Percentiles rank a stretch among this genome's conserved stretches.
phyloP scores from a whole-genome alignment of 2,797 vertebrate species.

The Mareca strepera region DNA sequence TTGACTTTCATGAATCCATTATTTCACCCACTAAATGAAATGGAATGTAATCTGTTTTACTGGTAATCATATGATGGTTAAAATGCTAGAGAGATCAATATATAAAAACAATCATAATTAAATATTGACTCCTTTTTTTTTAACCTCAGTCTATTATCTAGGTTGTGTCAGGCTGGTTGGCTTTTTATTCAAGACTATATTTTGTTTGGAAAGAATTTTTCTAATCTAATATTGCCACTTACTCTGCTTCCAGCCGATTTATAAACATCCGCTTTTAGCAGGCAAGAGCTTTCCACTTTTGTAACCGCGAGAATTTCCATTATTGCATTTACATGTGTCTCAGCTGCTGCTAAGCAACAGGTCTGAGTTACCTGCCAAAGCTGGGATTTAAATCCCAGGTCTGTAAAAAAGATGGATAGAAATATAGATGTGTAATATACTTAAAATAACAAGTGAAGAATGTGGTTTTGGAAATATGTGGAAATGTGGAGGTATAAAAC shows the following conservation, averaged over 20 bases:
- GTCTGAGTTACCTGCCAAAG: conserved; percentile 53
- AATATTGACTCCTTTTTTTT: conserved; percentile 26
- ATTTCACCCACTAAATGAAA: conserved; percentile 10
- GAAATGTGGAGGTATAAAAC: background rate
- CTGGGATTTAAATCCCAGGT: conserved; percentile 45
- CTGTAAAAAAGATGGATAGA: conserved; percentile 30
- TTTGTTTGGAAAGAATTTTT: conserved; percentile 49
- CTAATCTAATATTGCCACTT: conserved; percentile 48
- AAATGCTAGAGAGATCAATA: conserved; percentile 2
- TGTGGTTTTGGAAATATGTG: background rate
- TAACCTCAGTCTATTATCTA: background rate
- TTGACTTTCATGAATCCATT: background rate
- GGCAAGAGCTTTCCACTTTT: conserved; percentile 55
- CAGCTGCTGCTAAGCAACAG: conserved; percentile 76
- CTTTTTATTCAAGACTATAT: background rate
- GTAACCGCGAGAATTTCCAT: conserved; percentile 60
- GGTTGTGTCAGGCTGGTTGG: background rate
- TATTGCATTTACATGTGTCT: conserved; percentile 60
- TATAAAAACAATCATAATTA: background rate
- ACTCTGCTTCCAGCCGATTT: background rate
- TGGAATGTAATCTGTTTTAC: background rate
- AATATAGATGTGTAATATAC: conserved; percentile 15
- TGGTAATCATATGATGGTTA: background rate
- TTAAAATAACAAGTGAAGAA: conserved; percentile 37
- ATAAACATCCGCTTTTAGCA: conserved; percentile 48